These are phyloP conservation scores for Hanleya hanleyi DNA, from an alignment of 2,888 invertebrate genomes.

Conservation along the genomic window DNA sequence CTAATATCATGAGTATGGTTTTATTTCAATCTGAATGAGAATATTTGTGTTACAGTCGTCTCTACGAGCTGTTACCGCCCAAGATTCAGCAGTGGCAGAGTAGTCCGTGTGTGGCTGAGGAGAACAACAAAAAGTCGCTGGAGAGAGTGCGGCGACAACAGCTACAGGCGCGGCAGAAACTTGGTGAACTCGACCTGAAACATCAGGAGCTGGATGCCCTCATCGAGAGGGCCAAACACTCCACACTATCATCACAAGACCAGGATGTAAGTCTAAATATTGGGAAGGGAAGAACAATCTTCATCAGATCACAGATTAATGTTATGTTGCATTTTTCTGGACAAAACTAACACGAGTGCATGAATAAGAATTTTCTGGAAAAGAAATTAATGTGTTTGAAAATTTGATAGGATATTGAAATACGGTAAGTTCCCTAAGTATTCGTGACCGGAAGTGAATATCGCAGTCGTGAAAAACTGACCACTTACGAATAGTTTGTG, in stretches of 20 bases:
- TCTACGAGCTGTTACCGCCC: constrained; percentile 84
- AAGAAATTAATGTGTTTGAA: too few species aligned
- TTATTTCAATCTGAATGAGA: constrained; percentile 81
- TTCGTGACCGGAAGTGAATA: too few species aligned
- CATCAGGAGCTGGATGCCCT: constrained; percentile 83
- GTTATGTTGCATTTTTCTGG: too few species aligned
- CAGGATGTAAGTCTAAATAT: constrained; percentile 52
- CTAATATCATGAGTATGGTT: constrained; percentile 93
- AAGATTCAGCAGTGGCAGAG: constrained; percentile 95
- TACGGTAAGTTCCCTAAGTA: too few species aligned
- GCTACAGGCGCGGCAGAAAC: constrained; percentile 83
- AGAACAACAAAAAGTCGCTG: constrained; percentile 80
- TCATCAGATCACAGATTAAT: background rate
- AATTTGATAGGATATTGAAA: too few species aligned
- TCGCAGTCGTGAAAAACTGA: too few species aligned
- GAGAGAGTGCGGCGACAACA: constrained; percentile 85
- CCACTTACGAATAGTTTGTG: too few species aligned
- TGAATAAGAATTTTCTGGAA: too few species aligned
- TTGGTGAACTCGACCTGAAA: constrained; percentile 75
- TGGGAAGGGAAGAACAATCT: background rate
- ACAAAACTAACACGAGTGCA: too few species aligned
- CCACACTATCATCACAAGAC: constrained; percentile 66
- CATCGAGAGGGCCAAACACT: constrained; percentile 85
- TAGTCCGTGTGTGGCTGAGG: constrained; percentile 89
- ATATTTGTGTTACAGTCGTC: constrained; percentile 64